phyloP scores from a whole-genome alignment of 2,113 vertebrate genomes.

The Sapayoa aenigma region DNA sequence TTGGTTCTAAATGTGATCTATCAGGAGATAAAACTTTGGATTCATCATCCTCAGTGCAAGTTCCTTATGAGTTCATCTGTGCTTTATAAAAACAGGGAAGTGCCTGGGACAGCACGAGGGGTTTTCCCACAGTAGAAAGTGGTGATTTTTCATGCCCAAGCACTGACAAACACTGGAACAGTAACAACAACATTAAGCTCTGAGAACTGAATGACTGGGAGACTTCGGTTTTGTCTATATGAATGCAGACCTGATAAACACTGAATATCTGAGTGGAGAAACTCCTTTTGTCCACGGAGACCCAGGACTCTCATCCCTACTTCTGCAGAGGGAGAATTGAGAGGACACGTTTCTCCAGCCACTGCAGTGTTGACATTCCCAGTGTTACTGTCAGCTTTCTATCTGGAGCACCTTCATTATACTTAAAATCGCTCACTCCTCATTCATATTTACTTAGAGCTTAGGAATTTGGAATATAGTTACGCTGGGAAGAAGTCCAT shows the following conservation, averaged over 20 bases:
- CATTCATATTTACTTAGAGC: neutral
- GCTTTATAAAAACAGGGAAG: neutral
- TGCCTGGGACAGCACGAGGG: accelerated
- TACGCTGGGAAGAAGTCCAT: neutral
- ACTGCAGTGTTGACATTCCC: neutral
- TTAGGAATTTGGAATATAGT: neutral
- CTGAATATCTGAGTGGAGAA: neutral
- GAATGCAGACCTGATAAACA: neutral
- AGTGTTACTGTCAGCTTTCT: neutral
- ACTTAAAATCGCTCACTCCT: neutral
- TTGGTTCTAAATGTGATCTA: neutral
- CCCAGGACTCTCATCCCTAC: neutral
- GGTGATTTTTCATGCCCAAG: neutral
- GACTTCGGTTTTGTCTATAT: neutral
- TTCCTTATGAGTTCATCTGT: neutral
- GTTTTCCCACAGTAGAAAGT: neutral
- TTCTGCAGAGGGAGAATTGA: neutral
- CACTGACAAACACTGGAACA: neutral
- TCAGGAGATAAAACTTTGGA: neutral
- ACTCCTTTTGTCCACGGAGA: neutral
- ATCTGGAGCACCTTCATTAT: neutral
- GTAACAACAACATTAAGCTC: neutral
- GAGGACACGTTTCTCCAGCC: neutral
- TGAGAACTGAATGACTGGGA: neutral
- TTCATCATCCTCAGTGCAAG: neutral